Percentiles rank a stretch among this genome's conserved stretches.
These are phyloP conservation scores for Porites lobata DNA, from an alignment of 92 coral and sea anemone genomes.

Conservation along the genomic window DNA sequence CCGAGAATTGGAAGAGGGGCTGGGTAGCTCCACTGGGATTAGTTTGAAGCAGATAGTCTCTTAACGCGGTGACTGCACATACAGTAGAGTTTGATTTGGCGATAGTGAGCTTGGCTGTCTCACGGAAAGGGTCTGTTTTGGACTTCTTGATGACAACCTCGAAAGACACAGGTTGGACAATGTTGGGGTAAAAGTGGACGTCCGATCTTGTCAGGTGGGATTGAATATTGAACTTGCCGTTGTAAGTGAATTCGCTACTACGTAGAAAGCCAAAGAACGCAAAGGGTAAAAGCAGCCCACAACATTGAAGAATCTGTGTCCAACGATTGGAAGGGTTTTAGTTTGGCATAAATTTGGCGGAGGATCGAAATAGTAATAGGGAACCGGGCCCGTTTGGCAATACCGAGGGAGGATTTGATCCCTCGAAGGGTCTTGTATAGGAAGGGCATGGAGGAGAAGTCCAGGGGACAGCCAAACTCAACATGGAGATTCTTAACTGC, in stretches of 20 bases:
- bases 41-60: slow-evolving; percentile 14
- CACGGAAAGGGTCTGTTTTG: slow-evolving; percentile 24
- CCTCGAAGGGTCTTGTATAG: background rate
- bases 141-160: slow-evolving; percentile 3
- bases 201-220: background rate
- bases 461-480: slow-evolving; percentile 5
- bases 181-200: background rate
- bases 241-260: background rate
- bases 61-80: background rate
- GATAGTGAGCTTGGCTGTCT: slow-evolving; percentile 25
- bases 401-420: background rate
- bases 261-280: background rate
- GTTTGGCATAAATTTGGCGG: background rate
- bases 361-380: slow-evolving; percentile 3
- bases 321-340: background rate
- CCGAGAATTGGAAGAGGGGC: slow-evolving; percentile 6
- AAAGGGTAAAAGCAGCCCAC: background rate
- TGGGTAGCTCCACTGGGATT: background rate
- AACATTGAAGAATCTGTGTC: slow-evolving; percentile 2
- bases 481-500: background rate
- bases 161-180: background rate
- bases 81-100: slow-evolving; percentile 16
- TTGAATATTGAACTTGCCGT: background rate
- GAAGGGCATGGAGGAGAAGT: background rate
- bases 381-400: background rate